Conservation (phyloP, 2,888 invertebrate species). For the Hypselothyrea guttata region DNA sequence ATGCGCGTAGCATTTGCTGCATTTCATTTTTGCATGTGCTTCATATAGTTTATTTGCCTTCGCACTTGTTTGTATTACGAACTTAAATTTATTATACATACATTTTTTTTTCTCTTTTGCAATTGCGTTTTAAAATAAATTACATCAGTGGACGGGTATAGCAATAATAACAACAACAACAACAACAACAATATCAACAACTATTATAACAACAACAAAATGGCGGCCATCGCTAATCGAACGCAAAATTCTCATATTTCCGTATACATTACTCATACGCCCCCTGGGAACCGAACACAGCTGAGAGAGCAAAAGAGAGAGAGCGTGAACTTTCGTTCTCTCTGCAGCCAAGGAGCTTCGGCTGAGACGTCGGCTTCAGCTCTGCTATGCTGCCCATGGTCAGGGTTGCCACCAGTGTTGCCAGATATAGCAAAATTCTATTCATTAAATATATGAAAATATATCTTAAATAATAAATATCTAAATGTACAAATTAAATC, state of each 20-base stretch:
- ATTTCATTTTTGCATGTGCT: constrained; percentile 34
- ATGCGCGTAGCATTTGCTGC: constrained; percentile 26
- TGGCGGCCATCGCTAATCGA: constrained; percentile 52
- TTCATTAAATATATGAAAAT: no score
- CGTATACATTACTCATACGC: constrained; percentile 43
- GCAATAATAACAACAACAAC: constrained; percentile 15
- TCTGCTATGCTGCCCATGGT: no score
- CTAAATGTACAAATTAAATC: no score
- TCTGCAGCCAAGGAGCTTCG: not conserved
- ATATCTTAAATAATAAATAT: no score
- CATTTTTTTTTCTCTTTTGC: constrained; percentile 31
- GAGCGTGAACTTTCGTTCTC: not conserved
- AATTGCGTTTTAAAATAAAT: constrained; percentile 74
- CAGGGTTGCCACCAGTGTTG: no score
- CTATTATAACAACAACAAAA: constrained; percentile 24
- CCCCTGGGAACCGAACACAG: constrained; percentile 11
- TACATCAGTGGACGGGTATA: constrained; percentile 51
- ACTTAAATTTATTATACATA: constrained; percentile 32
- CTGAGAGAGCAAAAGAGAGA: constrained; percentile 1
- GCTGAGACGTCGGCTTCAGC: constrained; percentile 13
- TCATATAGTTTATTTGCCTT: constrained; percentile 16
- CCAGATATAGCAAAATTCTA: no score
- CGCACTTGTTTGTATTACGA: constrained; percentile 42
- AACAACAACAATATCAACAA: constrained; percentile 14
- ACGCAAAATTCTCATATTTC: constrained; percentile 50